A percentile compares a stretch with the other conserved stretches of the same genome.
Conservation (phyloP, 2,888 invertebrate genomes). For the Mythimna albipuncta region DNA sequence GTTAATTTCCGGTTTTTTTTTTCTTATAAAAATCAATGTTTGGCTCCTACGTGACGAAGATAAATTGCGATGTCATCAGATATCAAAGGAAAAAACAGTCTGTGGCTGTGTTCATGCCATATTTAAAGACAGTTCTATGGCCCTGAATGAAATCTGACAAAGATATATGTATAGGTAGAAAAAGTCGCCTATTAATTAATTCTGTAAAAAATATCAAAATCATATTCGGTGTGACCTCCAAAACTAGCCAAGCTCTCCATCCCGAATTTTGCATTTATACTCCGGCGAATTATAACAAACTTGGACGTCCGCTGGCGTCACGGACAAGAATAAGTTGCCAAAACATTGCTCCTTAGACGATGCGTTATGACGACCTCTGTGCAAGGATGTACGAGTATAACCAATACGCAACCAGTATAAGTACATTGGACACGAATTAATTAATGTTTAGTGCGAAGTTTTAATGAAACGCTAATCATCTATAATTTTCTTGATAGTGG, state of each 20-base stretch:
- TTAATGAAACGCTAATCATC: constrained; percentile 48
- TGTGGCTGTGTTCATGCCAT: neutral
- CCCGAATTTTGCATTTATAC: constrained; percentile 50
- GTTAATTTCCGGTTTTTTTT: neutral
- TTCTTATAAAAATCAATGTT: neutral
- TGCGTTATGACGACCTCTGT: constrained; percentile 19
- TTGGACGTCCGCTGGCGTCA: constrained; percentile 26
- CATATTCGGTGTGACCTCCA: constrained; percentile 31
- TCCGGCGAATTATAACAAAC: constrained; percentile 27
- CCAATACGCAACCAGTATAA: constrained; percentile 18
- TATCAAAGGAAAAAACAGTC: neutral
- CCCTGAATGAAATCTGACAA: constrained; percentile 4
- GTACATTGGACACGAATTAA: constrained; percentile 34
- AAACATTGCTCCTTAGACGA: constrained; percentile 25
- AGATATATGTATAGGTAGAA: neutral
- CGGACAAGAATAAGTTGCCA: constrained; percentile 20
- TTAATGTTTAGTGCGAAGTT: constrained; percentile 32
- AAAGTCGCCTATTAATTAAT: neutral
- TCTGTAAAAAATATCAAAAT: constrained; percentile 22
- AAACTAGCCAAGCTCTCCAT: constrained; percentile 30
- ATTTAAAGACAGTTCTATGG: neutral
- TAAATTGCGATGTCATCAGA: neutral
- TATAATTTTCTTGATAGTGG: constrained; percentile 38
- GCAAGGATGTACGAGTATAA: constrained; percentile 16
- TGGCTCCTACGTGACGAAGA: neutral